Conservation (phyloP, 2,888 invertebrate genomes). For the Andrena hattorfiana region DNA sequence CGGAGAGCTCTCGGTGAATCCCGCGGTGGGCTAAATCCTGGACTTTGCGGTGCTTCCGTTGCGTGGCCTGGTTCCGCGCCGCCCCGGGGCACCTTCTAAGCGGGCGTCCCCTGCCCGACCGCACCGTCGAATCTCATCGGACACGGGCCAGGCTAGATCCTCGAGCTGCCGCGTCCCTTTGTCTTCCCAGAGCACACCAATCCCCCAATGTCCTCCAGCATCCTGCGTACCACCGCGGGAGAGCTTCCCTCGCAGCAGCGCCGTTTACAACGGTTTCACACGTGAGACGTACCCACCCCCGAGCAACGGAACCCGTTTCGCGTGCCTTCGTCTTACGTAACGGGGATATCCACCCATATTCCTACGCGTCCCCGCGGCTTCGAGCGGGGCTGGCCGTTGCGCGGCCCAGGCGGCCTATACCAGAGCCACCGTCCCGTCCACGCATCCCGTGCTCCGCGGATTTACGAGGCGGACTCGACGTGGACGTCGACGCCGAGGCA, state of each 20-base stretch:
- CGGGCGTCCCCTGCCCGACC: not conserved
- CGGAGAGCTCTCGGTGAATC: not conserved
- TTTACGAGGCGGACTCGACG: slow-evolving; percentile 34
- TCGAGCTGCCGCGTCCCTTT: not conserved
- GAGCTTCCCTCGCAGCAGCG: not conserved
- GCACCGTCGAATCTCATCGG: not conserved
- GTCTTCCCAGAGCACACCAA: not conserved
- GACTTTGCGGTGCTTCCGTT: not conserved
- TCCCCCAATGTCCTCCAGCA: not conserved
- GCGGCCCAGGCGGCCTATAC: not conserved
- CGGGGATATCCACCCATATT: slow-evolving; percentile 30
- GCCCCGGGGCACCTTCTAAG: not conserved
- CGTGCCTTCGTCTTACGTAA: slow-evolving; percentile 39
- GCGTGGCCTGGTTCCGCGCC: slow-evolving; percentile 1
- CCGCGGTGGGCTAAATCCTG: not conserved
- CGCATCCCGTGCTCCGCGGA: slow-evolving; percentile 47
- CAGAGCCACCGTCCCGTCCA: slow-evolving; percentile 10
- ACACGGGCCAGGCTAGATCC: not conserved
- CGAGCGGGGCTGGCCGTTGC: not conserved
- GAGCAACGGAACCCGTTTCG: not conserved
- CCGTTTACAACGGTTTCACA: not conserved
- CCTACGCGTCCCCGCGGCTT: not conserved
- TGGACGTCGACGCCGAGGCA: slow-evolving; percentile 55
- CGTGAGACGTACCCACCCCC: not conserved
- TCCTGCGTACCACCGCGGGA: not conserved